Percentiles rank a stretch among this genome's conserved stretches.
Conservation (phyloP, 2,888 invertebrate genomes). For the Parnassius smintheus region DNA sequence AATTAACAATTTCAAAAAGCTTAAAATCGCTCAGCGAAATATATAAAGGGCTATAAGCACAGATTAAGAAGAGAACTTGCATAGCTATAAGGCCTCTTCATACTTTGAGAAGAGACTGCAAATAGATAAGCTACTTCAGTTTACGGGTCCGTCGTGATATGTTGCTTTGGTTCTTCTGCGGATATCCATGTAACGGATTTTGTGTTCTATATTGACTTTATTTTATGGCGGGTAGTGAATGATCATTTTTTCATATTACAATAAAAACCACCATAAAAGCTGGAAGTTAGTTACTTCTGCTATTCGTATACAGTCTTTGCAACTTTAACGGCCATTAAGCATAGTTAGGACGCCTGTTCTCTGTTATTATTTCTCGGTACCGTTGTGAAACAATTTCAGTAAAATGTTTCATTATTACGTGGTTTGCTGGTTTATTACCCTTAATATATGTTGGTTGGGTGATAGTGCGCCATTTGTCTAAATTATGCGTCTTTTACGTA, state of each 20-base stretch:
- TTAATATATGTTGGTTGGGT: constrained; percentile 9
- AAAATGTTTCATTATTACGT: constrained; percentile 25
- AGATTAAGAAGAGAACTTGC: too few relatives aligned
- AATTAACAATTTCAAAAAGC: too few relatives aligned
- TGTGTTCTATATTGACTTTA: not conserved
- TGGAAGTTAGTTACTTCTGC: too few relatives aligned
- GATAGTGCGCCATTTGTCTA: constrained; percentile 13
- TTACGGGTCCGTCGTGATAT: too few relatives aligned
- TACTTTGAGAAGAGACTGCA: too few relatives aligned
- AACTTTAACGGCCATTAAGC: constrained; percentile 16
- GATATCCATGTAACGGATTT: too few relatives aligned
- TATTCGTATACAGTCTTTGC: constrained; percentile 3
- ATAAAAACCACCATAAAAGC: too few relatives aligned
- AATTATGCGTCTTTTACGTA: constrained; percentile 11
- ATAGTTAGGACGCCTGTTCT: constrained; percentile 22
- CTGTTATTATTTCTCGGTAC: constrained; percentile 23
- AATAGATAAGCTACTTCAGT: too few relatives aligned
- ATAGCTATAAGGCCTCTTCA: too few relatives aligned
- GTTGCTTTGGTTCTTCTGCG: too few relatives aligned
- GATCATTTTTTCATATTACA: not conserved
- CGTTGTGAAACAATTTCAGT: constrained; percentile 29
- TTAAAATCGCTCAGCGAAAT: too few relatives aligned
- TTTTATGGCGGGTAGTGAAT: not conserved
- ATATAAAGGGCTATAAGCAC: too few relatives aligned
- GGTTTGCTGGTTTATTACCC: constrained; percentile 18